These are phyloP conservation scores for Sebastes kiyomatsui DNA, from an alignment of 2,797 vertebrate species.

Conservation along the genomic window DNA sequence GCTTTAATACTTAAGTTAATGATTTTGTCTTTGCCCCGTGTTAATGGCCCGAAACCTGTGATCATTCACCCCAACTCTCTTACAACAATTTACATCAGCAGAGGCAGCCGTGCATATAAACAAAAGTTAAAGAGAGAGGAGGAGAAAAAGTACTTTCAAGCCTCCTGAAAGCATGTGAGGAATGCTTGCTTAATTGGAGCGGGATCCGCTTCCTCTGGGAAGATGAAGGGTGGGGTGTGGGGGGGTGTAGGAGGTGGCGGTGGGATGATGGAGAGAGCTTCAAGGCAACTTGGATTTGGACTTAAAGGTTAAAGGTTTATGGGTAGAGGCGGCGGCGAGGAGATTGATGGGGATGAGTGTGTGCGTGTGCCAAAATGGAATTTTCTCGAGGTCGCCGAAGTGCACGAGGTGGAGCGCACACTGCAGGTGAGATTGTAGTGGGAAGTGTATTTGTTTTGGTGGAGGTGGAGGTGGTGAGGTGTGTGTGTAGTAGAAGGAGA, in stretches of 20 bases:
- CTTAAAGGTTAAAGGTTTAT: conserved; percentile 71
- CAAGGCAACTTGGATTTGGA: conserved; percentile 46
- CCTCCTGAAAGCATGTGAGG: conserved; percentile 65
- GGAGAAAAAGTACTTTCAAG: conserved; percentile 53
- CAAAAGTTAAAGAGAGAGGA: conserved; percentile 47
- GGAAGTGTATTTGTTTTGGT: conserved; percentile 51
- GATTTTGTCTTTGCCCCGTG: conserved; percentile 25
- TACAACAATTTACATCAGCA: conserved; percentile 69
- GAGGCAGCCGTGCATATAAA: conserved; percentile 61
- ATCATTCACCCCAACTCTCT: conserved; percentile 49
- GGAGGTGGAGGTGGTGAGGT: background rate
- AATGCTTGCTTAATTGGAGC: conserved; percentile 78
- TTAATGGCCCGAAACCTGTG: conserved; percentile 42
- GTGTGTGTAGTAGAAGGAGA: background rate
- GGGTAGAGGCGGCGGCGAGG: conserved; percentile 44
- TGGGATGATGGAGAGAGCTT: conserved; percentile 58
- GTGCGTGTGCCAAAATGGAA: conserved; percentile 61
- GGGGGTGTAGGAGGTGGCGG: conserved; percentile 21
- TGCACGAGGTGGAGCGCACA: conserved; percentile 26
- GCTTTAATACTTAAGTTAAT: conserved; percentile 18
- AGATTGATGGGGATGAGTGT: conserved; percentile 71
- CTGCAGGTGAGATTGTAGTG: conserved; percentile 35
- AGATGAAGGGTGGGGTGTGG: background rate
- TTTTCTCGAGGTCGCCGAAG: conserved; percentile 60
- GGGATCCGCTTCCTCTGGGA: conserved; percentile 65